Evolutionary conservation across 2,888 invertebrate species (phyloP), one percentile per base, ranked within the genome.

Genomic region (Ormyrus labotus): DNA sequence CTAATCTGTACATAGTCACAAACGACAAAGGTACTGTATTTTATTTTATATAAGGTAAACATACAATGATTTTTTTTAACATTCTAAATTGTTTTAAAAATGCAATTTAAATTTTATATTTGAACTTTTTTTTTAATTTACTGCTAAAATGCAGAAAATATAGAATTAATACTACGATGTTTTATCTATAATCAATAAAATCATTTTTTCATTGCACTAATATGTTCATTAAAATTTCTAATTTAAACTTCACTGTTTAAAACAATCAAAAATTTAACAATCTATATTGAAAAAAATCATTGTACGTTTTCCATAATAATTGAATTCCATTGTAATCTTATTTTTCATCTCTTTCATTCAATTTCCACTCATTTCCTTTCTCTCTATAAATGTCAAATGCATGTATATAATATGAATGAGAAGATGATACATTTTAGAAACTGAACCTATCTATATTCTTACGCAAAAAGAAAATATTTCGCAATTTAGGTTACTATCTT

Each of bases 1-100:
- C 78, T 80, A 78, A 73, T 78, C 82, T 82, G 82, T 82, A 82
- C 82, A 82, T 82, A 80, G 78, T 82, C 80, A 80, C 80, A 79
- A 82, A 80, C 82, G 78, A 78, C 80, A 78, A 82, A 82, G 80
- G 80, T 82, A 82, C 80, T 81, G 69, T 69, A 79, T 8, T 78
- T 60, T 78, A 70, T 47, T 63, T 68, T 67, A 61, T 74, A 68
- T 53, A 75, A 61, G 53, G 48, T 61, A 70, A 75, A 50, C n/a
- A 34, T 75, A 63, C 50, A 71, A 55, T 67, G 61, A 71, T 70
- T 71, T 68, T 55, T 51, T 19, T 34, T 4, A 34, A 34, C 4
- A 34, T 34, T 34, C 34, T 34, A 34, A 34, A 34, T 34, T 34
- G 34, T 34, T 34, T 34, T 34, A 34, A 34, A 34, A 34, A 34